phyloP scores from a whole-genome alignment of 2,888 invertebrate species.

The Ceriagrion tenellum region DNA sequence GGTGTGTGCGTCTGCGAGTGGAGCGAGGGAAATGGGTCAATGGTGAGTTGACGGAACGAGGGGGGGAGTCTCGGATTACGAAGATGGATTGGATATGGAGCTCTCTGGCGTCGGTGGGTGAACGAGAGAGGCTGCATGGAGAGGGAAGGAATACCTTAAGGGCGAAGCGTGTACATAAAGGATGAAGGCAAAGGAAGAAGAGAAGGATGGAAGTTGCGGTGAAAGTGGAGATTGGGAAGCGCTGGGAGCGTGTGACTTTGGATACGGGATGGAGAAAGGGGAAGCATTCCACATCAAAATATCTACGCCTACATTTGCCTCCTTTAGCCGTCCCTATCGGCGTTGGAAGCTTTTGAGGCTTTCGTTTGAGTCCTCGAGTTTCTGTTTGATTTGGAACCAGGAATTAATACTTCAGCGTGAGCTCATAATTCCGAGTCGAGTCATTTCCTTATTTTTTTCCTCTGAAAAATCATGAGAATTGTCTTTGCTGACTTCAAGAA shows the following conservation, averaged over 20 bases:
- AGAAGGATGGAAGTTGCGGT: background rate
- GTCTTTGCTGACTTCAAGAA: no score
- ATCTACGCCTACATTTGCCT: background rate
- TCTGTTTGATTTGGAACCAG: background rate
- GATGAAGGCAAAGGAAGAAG: background rate
- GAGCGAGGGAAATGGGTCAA: conserved; percentile 1
- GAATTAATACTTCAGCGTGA: background rate
- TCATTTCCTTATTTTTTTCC: no score
- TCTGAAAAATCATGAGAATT: no score
- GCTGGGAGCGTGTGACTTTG: background rate
- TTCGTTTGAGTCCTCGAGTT: background rate
- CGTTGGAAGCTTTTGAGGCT: background rate
- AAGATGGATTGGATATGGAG: conserved; percentile 27
- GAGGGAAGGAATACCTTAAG: background rate
- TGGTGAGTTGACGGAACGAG: background rate
- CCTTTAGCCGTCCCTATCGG: background rate
- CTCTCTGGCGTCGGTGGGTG: background rate
- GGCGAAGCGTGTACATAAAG: background rate
- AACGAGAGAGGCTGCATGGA: background rate
- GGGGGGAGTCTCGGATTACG: conserved; percentile 7
- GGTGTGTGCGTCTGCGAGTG: background rate
- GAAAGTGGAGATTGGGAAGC: conserved; percentile 31
- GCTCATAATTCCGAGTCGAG: no score
- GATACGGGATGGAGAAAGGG: background rate
- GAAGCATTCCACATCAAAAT: background rate